A percentile compares a stretch with the other conserved stretches of the same genome.
Conservation (phyloP, 2,888 invertebrate species). For the Drepanosiphum platanoidis region DNA sequence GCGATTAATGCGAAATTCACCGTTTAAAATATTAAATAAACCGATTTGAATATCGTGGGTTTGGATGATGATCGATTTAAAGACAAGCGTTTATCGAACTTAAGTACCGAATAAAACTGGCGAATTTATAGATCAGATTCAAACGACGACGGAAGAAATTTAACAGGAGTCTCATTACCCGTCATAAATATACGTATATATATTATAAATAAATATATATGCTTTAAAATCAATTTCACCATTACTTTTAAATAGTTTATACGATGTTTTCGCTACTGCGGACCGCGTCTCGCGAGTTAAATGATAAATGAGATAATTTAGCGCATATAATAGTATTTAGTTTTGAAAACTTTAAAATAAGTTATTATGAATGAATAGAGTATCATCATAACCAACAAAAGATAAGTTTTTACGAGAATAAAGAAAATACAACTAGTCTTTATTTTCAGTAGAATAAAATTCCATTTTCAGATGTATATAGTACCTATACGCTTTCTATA, state of each 20-base stretch:
- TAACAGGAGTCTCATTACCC: no score
- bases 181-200: no score
- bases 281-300: neutral
- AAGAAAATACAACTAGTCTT: constrained; percentile 11
- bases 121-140: no score
- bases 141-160: no score
- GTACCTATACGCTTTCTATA: neutral
- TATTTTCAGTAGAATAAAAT: neutral
- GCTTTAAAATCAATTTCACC: neutral
- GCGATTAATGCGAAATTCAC: no score
- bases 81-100: no score
- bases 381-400: constrained; percentile 19
- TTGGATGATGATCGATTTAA: no score
- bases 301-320: neutral
- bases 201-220: no score
- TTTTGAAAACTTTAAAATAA: constrained; percentile 29
- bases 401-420: constrained; percentile 9
- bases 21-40: no score
- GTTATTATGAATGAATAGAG: neutral
- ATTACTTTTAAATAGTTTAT: neutral
- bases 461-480: constrained; percentile 1
- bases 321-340: neutral
- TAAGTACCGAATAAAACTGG: no score
- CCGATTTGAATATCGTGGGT: no score
- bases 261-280: neutral